phyloP scores from a whole-genome alignment of 2,888 invertebrate species.

The Odontomyia ornata region DNA sequence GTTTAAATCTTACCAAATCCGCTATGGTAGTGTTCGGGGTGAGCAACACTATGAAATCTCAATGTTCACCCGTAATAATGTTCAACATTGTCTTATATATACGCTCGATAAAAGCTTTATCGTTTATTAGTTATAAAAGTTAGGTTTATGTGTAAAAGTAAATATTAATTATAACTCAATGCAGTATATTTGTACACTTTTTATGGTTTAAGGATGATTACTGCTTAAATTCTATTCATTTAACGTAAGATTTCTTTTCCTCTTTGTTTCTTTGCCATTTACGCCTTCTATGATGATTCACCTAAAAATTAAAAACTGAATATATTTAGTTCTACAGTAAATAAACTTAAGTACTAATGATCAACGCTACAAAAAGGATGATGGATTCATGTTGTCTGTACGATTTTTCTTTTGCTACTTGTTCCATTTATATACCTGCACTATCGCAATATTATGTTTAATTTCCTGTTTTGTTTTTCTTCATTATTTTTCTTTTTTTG shows the following conservation, averaged over 20 bases:
- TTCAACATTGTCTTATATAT: too few species aligned
- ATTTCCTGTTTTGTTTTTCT: too few species aligned
- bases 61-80: too few species aligned
- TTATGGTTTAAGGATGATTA: too few species aligned
- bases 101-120: too few species aligned
- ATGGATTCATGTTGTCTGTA: constrained; percentile 7
- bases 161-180: too few species aligned
- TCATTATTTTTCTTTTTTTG: constrained; percentile 50
- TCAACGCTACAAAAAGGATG: background rate
- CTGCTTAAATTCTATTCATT: background rate
- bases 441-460: constrained; percentile 3
- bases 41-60: too few species aligned
- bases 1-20: too few species aligned
- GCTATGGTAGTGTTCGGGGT: too few species aligned
- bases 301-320: constrained; percentile 15
- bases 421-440: constrained; percentile 56
- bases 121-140: too few species aligned
- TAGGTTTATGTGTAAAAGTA: too few species aligned
- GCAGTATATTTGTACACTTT: too few species aligned
- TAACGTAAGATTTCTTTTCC: background rate
- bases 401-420: constrained; percentile 53
- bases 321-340: constrained; percentile 24
- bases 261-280: background rate
- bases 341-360: constrained; percentile 21
- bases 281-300: background rate